A percentile compares a stretch with the other conserved stretches of the same genome.
These are phyloP conservation scores for Papilio aristodemus DNA, from an alignment of 1,140 invertebrate genomes.

Conservation along the genomic window DNA sequence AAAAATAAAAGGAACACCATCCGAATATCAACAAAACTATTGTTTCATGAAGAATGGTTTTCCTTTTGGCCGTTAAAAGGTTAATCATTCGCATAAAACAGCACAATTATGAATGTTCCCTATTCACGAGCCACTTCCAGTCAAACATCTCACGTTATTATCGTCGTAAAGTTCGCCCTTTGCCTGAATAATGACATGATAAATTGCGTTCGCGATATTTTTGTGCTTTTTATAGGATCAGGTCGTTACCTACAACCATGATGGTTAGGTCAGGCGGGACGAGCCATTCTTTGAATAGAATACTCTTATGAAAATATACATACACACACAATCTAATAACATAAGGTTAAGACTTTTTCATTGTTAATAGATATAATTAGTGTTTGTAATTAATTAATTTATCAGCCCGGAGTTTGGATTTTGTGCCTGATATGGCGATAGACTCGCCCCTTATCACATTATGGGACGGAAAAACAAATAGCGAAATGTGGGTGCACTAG, in stretches of 20 bases:
- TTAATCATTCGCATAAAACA: slow-evolving; percentile 80
- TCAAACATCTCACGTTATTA: slow-evolving; percentile 79
- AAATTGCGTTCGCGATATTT: slow-evolving; percentile 78
- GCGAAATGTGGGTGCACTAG: too few relatives aligned
- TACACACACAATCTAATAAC: background rate
- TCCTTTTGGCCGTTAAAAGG: slow-evolving; percentile 73
- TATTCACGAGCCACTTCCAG: slow-evolving; percentile 68
- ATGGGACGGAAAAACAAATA: too few relatives aligned
- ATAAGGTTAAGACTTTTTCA: too few relatives aligned
- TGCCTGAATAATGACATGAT: slow-evolving; percentile 80
- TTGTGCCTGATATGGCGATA: too few relatives aligned
- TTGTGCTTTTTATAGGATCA: slow-evolving; percentile 72
- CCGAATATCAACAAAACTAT: slow-evolving; percentile 24
- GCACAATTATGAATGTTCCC: slow-evolving; percentile 75
- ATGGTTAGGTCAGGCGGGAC: slow-evolving; percentile 47
- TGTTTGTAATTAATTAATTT: background rate
- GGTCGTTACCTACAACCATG: slow-evolving; percentile 66
- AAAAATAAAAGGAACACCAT: background rate
- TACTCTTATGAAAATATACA: slow-evolving; percentile 5
- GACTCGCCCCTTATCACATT: too few relatives aligned
- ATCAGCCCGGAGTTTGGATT: too few relatives aligned
- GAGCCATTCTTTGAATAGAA: slow-evolving; percentile 12
- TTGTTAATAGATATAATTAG: too few relatives aligned
- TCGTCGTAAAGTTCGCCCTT: slow-evolving; percentile 79
- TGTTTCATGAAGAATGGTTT: slow-evolving; percentile 34